Base-by-base conservation (phyloP, 2,888 invertebrate genomes). In the Epinotia demarniana region DNA sequence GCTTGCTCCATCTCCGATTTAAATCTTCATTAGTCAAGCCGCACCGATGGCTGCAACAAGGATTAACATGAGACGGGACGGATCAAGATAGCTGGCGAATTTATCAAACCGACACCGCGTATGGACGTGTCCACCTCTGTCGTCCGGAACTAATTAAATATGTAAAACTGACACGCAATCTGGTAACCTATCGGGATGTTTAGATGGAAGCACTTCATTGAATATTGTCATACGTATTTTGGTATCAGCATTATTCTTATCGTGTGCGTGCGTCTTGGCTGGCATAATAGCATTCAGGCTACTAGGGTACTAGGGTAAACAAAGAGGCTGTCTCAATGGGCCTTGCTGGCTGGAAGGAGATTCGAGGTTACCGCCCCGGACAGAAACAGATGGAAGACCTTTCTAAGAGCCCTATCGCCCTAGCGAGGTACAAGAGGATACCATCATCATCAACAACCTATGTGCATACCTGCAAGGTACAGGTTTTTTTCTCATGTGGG, bases 11-110 rank as follows among this genome's bases (percentile, higher is more conserved):
- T 75, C 97, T 95, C 81, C 98, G 95, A 92, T 98, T 98, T 88
- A 98, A 93, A 93, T 98, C 98, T 92, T 97, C 96, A 87, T 97
- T 97, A 84, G 97, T 97, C 87, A 98, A 91, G 69, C 97, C 97
- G 94, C 97, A 97, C 80, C 98, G 95, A 90, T 97, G 96, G 90
- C 97, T 97, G 94, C 77, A 95, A 95, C 87, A 90, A 91, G 87
- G 89, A 87, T 88, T 84, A 73, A 73, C 64, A 64, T 60, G 46
- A 69, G 58, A 49, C 55, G n/a, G 62, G 75, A 83, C 81, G 62
- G 75, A 83, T 81, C 81, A 80, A 82, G 83, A 85, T 86, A 86
- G 86, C 86, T 85, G 86, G 90, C 89, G 90, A 90, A 88, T 84
- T 84, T 85, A 82, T 81, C 82, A 84, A 74, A 82, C 81, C 74